phyloP scores from a whole-genome alignment of 2,113 vertebrate species.

The Cochlearius cochlearius region DNA sequence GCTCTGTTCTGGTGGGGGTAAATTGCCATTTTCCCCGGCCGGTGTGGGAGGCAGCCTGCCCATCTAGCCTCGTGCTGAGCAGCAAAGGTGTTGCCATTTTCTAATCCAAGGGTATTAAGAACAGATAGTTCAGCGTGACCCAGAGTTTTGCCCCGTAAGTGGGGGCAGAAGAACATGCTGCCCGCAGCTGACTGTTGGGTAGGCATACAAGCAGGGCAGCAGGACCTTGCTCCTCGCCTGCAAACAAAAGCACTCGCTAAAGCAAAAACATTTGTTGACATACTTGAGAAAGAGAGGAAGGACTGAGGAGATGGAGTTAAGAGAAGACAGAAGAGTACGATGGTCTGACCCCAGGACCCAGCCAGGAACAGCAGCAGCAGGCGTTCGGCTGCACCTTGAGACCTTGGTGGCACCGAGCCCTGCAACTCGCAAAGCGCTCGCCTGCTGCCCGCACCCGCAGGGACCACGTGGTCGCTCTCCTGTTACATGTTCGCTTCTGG shows the following conservation, averaged over 20 bases:
- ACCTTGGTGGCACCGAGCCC: background rate
- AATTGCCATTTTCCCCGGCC: background rate
- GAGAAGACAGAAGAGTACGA: background rate
- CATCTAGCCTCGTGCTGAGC: background rate
- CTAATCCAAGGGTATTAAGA: background rate
- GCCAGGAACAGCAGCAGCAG: background rate
- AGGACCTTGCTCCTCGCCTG: background rate
- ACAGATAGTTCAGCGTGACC: background rate
- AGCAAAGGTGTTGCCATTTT: background rate
- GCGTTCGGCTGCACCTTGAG: fast-evolving
- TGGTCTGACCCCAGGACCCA: background rate
- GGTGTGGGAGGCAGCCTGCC: fast-evolving
- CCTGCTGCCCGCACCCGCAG: fast-evolving
- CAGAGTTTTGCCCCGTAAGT: background rate
- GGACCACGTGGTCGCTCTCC: fast-evolving
- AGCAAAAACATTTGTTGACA: background rate
- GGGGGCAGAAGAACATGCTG: background rate
- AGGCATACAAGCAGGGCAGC: background rate
- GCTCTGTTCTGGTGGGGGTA: background rate
- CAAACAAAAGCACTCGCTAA: background rate
- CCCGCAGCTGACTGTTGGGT: background rate
- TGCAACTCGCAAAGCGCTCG: fast-evolving
- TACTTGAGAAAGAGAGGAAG: background rate
- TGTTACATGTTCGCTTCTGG: fast-evolving
- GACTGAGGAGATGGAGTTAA: fast-evolving